Base-by-base conservation (phyloP, 2,888 invertebrate species). In the Drosophila macrothrix region DNA sequence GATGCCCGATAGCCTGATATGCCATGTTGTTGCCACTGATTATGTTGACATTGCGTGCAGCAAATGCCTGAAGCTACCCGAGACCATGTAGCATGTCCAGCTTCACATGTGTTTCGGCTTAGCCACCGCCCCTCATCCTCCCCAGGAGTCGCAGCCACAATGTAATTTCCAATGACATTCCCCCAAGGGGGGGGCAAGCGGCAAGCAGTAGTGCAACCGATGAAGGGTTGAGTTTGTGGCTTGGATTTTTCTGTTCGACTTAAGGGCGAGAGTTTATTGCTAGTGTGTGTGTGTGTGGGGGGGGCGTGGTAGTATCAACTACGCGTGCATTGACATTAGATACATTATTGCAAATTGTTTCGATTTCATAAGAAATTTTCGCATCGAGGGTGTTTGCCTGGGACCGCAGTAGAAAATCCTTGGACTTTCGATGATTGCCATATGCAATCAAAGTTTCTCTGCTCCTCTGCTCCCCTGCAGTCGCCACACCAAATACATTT, bases 311-410 rank as follows among this genome's bases (percentile, higher is more conserved):
- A 28, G 53, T 52, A 41, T 65, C 60, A 68, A 59, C 67, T 55
- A 78, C 80, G 88, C 90, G 78, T 82, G 77, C 84, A 89, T 37
- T 90, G 90, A 88, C 89, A 89, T 86, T 75, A 84, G 84, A 86
- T 90, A 86, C 86, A 91, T 89, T 89, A 90, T 89, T 91, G 90
- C 84, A 86, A 88, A 88, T 89, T 91, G 90, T 83, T 89, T 91
- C 90, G 79, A 78, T 88, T 91, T 84, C 81, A 84, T 86, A 90
- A 84, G 82, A 84, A 88, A 80, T 84, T 79, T 82, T 75, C 72
- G 55, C 82, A 78, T 69, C 76, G 43, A 62, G 58, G 66, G 68
- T 73, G 77, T 63, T 63, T 52, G 46, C 66, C 49, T 28, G 50
- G 22, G 16, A 46, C 39, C n/a, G 37, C 22, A 41, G 52, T 71